A percentile compares a stretch with the other conserved stretches of the same genome.
Conservation (phyloP, 2,888 invertebrate genomes). For the Megastigmus dorsalis region DNA sequence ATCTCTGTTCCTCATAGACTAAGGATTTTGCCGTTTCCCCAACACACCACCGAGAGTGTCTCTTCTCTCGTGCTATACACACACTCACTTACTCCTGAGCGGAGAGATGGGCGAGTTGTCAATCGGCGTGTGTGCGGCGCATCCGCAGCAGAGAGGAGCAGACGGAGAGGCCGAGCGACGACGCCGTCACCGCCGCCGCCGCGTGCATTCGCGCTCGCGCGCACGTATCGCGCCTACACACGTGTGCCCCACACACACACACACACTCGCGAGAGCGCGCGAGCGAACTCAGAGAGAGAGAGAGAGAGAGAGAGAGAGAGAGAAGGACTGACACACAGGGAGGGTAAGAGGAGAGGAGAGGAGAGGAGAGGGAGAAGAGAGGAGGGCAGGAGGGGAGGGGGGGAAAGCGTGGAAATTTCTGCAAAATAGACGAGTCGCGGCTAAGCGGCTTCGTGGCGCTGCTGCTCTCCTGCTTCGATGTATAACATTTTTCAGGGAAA, state of each 20-base stretch:
- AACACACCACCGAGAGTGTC: too few relatives aligned
- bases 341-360: background rate
- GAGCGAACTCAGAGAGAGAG: background rate
- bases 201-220: background rate
- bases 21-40: too few relatives aligned
- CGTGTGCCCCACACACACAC: background rate
- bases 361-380: background rate
- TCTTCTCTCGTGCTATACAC: background rate
- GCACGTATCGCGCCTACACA: background rate
- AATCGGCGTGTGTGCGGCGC: slow-evolving; percentile 21
- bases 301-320: background rate
- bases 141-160: slow-evolving; percentile 16
- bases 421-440: slow-evolving; percentile 67
- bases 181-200: background rate
- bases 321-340: background rate
- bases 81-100: background rate
- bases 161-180: background rate
- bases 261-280: background rate
- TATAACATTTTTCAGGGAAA: slow-evolving; percentile 79
- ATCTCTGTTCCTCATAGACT: too few relatives aligned
- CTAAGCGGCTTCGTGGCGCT: slow-evolving; percentile 65
- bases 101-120: background rate
- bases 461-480: slow-evolving; percentile 77
- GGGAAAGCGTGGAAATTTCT: slow-evolving; percentile 58
- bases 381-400: slow-evolving; percentile 2